These are phyloP conservation scores for Plebejus melissa DNA, from an alignment of 2,888 invertebrate genomes.

Conservation along the genomic window DNA sequence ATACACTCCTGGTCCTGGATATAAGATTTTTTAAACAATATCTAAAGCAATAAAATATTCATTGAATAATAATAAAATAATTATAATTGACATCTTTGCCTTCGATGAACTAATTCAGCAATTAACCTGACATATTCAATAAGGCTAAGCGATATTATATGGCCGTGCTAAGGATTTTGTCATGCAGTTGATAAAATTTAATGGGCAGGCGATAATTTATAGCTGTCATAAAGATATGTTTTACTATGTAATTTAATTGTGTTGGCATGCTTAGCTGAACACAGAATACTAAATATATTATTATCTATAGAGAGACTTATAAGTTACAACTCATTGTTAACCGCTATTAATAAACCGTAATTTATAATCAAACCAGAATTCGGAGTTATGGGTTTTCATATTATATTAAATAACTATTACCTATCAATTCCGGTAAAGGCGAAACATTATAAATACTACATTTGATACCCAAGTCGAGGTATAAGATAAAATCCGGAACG, in stretches of 20 bases:
- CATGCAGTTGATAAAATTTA: conserved; percentile 27
- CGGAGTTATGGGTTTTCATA: background rate
- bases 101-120: conserved; percentile 14
- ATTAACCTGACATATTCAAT: conserved; percentile 17
- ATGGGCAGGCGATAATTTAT: conserved; percentile 28
- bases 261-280: conserved; percentile 6
- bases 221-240: conserved; percentile 28
- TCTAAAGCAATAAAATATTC: background rate
- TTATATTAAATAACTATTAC: too few relatives aligned
- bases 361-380: background rate
- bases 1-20: too few relatives aligned
- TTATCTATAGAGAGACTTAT: background rate
- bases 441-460: background rate
- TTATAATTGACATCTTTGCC: background rate
- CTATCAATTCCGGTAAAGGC: too few relatives aligned
- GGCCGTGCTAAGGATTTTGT: conserved; percentile 20
- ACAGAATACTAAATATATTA: background rate
- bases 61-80: background rate
- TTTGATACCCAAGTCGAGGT: background rate
- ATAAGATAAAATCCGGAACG: background rate
- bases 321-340: background rate
- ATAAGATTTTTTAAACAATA: background rate
- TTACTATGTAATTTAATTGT: conserved; percentile 23
- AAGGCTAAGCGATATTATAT: background rate
- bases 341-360: background rate